Conservation (phyloP, 2,888 invertebrate genomes). For the Thecophora atra region DNA sequence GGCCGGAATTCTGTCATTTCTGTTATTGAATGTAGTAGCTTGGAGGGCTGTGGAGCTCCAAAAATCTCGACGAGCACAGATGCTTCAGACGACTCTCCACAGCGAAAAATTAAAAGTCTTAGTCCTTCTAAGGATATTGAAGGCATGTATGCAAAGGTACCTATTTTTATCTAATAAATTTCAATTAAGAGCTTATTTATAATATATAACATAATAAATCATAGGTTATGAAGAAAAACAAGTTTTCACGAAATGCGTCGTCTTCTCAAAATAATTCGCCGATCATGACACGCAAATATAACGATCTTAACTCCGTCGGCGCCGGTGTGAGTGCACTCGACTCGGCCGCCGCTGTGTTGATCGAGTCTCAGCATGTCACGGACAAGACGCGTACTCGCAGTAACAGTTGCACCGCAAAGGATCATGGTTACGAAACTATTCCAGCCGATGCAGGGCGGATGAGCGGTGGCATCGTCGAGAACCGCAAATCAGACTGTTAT, state of each 20-base stretch:
- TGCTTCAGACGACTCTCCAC: constrained; percentile 52
- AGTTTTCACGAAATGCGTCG: constrained; percentile 58
- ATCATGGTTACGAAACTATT: constrained; percentile 74
- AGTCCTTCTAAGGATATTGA: constrained; percentile 79
- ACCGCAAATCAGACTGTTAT: constrained; percentile 65
- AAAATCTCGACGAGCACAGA: constrained; percentile 35
- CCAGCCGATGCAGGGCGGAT: constrained; percentile 58
- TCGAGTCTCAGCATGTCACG: constrained; percentile 47
- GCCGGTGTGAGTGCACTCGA: constrained; percentile 57
- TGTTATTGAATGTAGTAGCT: constrained; percentile 60
- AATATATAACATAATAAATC: neutral
- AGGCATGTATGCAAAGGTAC: constrained; percentile 89
- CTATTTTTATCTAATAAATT: no score
- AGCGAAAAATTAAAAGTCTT: constrained; percentile 64
- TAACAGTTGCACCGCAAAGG: constrained; percentile 66
- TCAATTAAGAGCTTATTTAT: no score
- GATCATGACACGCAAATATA: constrained; percentile 54
- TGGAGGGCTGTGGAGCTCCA: constrained; percentile 49
- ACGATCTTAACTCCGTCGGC: constrained; percentile 44
- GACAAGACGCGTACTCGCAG: constrained; percentile 66
- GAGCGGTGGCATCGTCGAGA: constrained; percentile 52
- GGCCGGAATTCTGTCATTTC: constrained; percentile 65
- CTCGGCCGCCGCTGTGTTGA: constrained; percentile 53
- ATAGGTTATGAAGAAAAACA: constrained; percentile 66
- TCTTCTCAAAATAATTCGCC: constrained; percentile 63